A percentile compares a stretch with the other conserved stretches of the same genome.
Conservation (phyloP, 2,797 vertebrate species). For the Lophius americanus region DNA sequence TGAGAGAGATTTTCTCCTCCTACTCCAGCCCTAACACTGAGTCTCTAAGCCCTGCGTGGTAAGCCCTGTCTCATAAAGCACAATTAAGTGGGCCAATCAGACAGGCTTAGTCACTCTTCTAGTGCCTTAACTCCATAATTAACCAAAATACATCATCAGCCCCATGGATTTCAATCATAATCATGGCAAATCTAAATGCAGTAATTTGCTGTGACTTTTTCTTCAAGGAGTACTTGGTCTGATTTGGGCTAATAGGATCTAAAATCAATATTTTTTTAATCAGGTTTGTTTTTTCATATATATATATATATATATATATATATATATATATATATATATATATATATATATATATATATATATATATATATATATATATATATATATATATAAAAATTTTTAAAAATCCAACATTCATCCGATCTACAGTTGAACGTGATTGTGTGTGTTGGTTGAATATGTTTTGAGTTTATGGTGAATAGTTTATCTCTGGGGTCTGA, state of each 20-base stretch:
- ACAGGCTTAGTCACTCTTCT: constrained; percentile 83
- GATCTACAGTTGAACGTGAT: constrained; percentile 42
- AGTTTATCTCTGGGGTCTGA: constrained; percentile 79
- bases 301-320: no score
- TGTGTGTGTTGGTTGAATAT: constrained; percentile 49
- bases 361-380: not conserved
- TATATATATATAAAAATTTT: no score
- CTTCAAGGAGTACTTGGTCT: constrained; percentile 74
- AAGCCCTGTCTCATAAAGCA: constrained; percentile 82
- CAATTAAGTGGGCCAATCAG: constrained; percentile 88
- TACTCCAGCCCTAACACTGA: constrained; percentile 75
- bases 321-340: not conserved
- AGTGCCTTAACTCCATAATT: constrained; percentile 82
- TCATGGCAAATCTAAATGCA: constrained; percentile 76
- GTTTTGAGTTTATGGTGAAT: constrained; percentile 67
- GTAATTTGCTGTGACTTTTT: constrained; percentile 80
- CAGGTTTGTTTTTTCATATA: constrained; percentile 20
- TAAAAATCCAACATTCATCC: no score
- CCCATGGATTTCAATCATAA: constrained; percentile 77
- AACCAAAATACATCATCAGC: constrained; percentile 86
- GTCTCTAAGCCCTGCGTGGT: constrained; percentile 73
- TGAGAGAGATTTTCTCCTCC: constrained; percentile 80
- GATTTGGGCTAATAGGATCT: constrained; percentile 70
- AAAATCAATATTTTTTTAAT: constrained; percentile 60
- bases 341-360: not conserved